Percentiles rank a stretch among this genome's conserved stretches.
Conservation (phyloP, 1,140 invertebrate species). For the Piezodorus guildinii region DNA sequence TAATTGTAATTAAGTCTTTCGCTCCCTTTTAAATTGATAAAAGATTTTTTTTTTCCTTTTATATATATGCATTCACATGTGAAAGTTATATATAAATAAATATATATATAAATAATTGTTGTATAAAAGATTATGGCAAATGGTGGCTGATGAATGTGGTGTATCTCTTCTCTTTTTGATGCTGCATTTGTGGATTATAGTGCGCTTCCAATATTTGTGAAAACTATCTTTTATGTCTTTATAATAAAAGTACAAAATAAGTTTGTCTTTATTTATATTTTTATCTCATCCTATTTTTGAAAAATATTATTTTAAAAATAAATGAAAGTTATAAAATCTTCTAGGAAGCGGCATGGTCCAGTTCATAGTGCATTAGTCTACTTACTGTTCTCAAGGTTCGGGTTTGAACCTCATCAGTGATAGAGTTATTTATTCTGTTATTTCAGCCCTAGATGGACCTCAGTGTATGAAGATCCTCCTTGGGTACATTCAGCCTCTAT, state of each 20-base stretch:
- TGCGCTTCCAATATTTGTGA: constrained; percentile 24
- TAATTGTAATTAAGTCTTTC: constrained; percentile 6
- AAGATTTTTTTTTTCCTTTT: constrained; percentile 3
- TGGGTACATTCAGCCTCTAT: no score
- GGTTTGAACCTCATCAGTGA: no score
- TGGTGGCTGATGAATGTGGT: background rate
- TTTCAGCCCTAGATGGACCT: no score
- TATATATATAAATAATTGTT: constrained; percentile 8
- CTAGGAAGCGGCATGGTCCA: no score
- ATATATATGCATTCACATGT: background rate
- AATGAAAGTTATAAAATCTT: no score
- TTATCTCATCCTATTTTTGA: no score
- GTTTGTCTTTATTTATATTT: no score
- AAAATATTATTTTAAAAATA: no score
- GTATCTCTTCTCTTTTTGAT: constrained; percentile 19
- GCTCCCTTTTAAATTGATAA: background rate
- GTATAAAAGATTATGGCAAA: constrained; percentile 7
- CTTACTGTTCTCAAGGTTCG: no score
- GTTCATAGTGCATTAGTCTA: no score
- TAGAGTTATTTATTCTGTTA: no score
- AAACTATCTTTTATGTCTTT: constrained; percentile 25
- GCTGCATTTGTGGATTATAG: constrained; percentile 24
- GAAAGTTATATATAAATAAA: constrained; percentile 4
- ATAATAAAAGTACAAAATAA: constrained; percentile 21
- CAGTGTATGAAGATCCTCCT: no score